Evolutionary conservation across 1,140 invertebrate species (phyloP), one percentile per base, ranked within the genome.

Genomic region (Aricia agestis): DNA sequence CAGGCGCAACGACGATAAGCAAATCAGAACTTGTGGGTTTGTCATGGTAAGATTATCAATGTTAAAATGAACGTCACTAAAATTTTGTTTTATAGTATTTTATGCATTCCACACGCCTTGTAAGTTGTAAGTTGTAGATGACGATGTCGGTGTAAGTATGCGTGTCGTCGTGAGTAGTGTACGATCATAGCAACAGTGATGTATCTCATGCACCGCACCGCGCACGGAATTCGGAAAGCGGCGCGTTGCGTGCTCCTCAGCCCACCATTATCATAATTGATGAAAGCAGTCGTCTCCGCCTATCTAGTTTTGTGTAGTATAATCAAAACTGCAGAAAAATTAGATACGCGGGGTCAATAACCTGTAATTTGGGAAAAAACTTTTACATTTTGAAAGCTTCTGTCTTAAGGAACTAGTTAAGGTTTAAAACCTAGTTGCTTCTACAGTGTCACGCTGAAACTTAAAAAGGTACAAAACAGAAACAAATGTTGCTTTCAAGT

Each of bases 211-310:
- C 11, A 58, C 52, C 15, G 57, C 68, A 15, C 74, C 81, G 85
- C 15, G 57, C 68, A 15, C 74, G 82, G 85, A 87, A 86, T 86
- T 86, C 82, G 84, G 83, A 85, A 83, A 85, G 77, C 75, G 76
- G 76, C 68, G 74, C 58, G 74, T 78, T 74, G 78, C 81, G 82
- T 80, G 79, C 80, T 68, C 73, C 81, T 61, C 52, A 66, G 59
- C 67, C 73, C 72, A 66, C 71, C 67, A 76, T 74, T 76, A 75
- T 74, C 73, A 76, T 77, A 77, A 77, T 77, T 77, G 72, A 72
- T 75, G 71, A 77, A 73, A 75, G 76, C 73, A 73, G 68, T 67
- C 66, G 66, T 59, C 65, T 72, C 65, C 66, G 66, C 66, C 70
- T 72, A 52, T 63, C 59, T 58, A 15, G 32, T 69, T 42, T 69